Percentiles rank a stretch among this genome's conserved stretches.
phyloP scores from a whole-genome alignment of 2,113 vertebrate genomes.

The Morone chrysops region DNA sequence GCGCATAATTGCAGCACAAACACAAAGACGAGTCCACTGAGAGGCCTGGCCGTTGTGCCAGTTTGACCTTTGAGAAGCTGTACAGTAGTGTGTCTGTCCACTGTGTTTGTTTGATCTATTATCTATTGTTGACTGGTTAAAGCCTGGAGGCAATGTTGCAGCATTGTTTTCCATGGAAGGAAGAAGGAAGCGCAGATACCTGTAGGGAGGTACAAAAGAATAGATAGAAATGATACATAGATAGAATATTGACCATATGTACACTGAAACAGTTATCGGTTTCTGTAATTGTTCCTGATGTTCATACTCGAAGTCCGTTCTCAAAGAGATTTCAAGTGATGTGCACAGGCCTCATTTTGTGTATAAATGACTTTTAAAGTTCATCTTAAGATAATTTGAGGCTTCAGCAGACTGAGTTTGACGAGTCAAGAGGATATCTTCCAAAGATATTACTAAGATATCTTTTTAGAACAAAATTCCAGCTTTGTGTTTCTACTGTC shows the following conservation, averaged over 20 bases:
- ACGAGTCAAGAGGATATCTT: no score
- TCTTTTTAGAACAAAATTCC: no score
- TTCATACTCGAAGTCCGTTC: no score
- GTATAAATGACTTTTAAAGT: no score
- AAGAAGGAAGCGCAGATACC: conserved; percentile 23
- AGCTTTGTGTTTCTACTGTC: no score
- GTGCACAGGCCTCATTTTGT: no score
- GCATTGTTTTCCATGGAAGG: conserved; percentile 50
- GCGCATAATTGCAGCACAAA: conserved; percentile 75
- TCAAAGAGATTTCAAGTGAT: no score
- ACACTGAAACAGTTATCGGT: background rate
- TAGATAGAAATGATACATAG: no score
- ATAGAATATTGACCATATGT: background rate
- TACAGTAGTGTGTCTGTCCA: conserved; percentile 33
- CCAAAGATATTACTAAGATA: no score
- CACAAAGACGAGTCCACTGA: conserved; percentile 63
- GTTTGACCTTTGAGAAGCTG: conserved; percentile 43
- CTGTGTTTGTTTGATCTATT: conserved; percentile 46
- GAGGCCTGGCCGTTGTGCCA: conserved; percentile 45
- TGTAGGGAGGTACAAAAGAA: background rate
- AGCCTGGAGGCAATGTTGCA: conserved; percentile 36
- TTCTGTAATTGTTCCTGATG: background rate
- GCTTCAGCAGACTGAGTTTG: no score
- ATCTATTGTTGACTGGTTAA: conserved; percentile 53
- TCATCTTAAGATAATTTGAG: no score